These are phyloP conservation scores for Carassius carassius DNA, from an alignment of 2,113 vertebrate genomes.

Conservation along the genomic window DNA sequence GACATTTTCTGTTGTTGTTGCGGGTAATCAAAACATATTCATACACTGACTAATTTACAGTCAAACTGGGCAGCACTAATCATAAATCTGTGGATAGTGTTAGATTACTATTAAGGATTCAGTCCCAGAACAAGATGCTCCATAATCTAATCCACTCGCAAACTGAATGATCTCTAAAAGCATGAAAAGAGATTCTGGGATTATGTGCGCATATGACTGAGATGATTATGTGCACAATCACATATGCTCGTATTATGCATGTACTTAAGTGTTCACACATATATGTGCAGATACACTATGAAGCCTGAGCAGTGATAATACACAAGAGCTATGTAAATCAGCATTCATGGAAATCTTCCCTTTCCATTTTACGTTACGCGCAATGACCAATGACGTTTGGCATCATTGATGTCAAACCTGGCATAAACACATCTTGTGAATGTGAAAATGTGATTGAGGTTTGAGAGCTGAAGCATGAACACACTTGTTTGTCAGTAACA, in stretches of 20 bases:
- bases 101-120: neutral
- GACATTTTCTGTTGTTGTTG: neutral
- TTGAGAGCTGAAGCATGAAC: neutral
- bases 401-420: neutral
- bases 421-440: neutral
- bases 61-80: neutral
- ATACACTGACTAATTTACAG: neutral
- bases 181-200: constrained; percentile 1
- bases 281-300: neutral
- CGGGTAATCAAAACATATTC: too few species aligned
- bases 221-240: neutral
- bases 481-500: neutral
- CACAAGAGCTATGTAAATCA: neutral
- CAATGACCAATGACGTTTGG: neutral
- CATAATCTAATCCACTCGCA: neutral
- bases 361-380: neutral
- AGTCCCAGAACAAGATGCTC: neutral
- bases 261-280: neutral
- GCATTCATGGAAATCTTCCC: neutral
- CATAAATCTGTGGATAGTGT: neutral
- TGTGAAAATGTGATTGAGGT: neutral
- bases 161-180: neutral
- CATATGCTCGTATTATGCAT: neutral
- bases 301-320: neutral
- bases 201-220: constrained; percentile 3